Conservation (phyloP, 2,113 vertebrate genomes). For the Eleginops maclovinus region DNA sequence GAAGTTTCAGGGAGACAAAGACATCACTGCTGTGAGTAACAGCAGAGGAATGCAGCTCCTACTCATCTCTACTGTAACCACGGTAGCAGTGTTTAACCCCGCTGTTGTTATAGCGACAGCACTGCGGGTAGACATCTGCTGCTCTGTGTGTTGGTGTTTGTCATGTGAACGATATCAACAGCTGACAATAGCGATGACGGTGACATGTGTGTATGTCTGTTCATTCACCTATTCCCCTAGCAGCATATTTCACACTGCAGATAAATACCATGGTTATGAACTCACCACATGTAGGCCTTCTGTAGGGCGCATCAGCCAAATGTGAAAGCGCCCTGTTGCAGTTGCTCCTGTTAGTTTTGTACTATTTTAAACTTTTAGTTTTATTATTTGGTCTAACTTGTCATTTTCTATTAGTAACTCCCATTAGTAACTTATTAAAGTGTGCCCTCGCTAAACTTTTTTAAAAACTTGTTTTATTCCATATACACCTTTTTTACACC, state of each 20-base stretch:
- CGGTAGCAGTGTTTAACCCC: conserved; percentile 58
- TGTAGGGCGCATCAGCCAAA: no score
- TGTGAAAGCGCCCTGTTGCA: no score
- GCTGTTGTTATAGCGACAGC: conserved; percentile 51
- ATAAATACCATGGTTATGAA: neutral
- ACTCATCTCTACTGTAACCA: conserved; percentile 43
- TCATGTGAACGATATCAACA: conserved; percentile 64
- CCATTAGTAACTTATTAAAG: no score
- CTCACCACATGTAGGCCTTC: conserved; percentile 13
- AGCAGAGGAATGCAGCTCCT: conserved; percentile 44
- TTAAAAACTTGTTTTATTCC: no score
- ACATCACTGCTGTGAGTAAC: conserved; percentile 11
- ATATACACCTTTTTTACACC: no score
- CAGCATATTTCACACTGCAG: conserved; percentile 9
- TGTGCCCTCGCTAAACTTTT: no score
- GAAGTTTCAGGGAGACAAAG: conserved; percentile 6
- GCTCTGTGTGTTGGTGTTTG: conserved; percentile 28
- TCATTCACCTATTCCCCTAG: conserved; percentile 5
- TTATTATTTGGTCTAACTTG: no score
- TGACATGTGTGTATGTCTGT: conserved; percentile 27
- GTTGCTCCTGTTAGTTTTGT: no score
- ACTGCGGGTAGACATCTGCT: conserved; percentile 47
- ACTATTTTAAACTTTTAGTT: no score
- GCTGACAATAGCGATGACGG: conserved; percentile 59
- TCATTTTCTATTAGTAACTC: no score